A percentile compares a stretch with the other conserved stretches of the same genome.
Conservation (phyloP, 2,797 vertebrate genomes). For the Chlorospingus semifuscus region DNA sequence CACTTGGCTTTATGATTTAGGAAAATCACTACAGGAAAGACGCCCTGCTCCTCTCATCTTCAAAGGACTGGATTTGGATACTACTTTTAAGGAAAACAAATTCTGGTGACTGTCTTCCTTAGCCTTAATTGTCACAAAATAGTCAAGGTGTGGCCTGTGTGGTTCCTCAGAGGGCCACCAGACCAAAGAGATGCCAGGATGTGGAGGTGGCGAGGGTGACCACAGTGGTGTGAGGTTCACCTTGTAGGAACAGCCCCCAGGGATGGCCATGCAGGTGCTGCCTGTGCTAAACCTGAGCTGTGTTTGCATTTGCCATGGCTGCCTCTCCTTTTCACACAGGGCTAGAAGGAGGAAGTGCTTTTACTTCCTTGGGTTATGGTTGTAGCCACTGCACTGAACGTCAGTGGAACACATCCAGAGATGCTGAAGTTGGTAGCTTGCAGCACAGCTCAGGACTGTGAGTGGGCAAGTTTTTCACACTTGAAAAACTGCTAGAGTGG, state of each 20-base stretch:
- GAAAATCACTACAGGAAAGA: neutral
- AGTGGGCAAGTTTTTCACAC: neutral
- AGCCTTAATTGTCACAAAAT: neutral
- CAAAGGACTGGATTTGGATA: conserved; percentile 34
- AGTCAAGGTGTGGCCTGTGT: neutral
- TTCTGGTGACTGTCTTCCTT: neutral
- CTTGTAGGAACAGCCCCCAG: neutral
- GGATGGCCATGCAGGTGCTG: neutral
- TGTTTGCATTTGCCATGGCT: neutral
- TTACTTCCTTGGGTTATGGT: neutral
- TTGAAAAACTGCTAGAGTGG: neutral
- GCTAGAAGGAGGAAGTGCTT: neutral
- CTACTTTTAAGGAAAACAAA: neutral
- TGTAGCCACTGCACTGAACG: neutral
- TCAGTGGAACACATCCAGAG: neutral
- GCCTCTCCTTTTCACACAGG: neutral
- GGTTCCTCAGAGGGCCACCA: neutral
- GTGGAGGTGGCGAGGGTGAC: neutral
- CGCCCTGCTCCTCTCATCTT: neutral
- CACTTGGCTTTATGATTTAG: neutral
- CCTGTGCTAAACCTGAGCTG: neutral
- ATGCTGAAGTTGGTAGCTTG: neutral
- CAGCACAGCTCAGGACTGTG: neutral
- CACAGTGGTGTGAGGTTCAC: neutral
- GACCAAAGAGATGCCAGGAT: neutral